phyloP scores from a whole-genome alignment of 1,140 invertebrate species.

The Gryllus bimaculatus region DNA sequence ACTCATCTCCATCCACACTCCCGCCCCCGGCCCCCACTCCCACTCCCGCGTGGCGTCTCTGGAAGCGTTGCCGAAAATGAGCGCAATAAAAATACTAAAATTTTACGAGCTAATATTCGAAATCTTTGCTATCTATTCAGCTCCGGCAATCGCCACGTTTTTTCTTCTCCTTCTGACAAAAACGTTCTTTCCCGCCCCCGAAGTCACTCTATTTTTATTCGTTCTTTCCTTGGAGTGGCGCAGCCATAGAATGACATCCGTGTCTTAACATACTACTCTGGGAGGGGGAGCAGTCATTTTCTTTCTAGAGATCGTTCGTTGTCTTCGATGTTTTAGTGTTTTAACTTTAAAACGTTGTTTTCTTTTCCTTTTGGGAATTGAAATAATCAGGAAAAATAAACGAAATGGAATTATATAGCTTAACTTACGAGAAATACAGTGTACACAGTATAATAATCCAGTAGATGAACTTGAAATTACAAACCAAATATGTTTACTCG shows the following conservation, averaged over 20 bases:
- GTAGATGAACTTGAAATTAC: too few species aligned
- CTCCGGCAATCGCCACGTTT: not conserved
- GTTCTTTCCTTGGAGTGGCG: not conserved
- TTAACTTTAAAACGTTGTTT: too few species aligned
- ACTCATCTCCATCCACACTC: not conserved
- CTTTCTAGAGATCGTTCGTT: too few species aligned
- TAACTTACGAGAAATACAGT: too few species aligned
- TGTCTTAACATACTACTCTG: not conserved
- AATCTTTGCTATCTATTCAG: conserved; percentile 11
- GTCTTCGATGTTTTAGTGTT: too few species aligned
- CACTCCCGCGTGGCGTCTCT: not conserved
- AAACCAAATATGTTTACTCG: too few species aligned
- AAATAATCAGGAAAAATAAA: too few species aligned
- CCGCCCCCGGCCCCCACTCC: not conserved
- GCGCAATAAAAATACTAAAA: conserved; percentile 16
- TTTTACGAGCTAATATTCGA: conserved; percentile 19
- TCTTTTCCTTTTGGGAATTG: too few species aligned
- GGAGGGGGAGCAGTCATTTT: too few species aligned
- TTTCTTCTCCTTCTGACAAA: not conserved
- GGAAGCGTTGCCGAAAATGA: not conserved
- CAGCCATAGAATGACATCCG: not conserved
- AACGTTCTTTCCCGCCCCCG: not conserved
- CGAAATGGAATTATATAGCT: too few species aligned
- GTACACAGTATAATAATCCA: too few species aligned
- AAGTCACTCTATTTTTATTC: not conserved